Conservation (phyloP, 2,797 vertebrate species). For the Coracias cyanogaster region DNA sequence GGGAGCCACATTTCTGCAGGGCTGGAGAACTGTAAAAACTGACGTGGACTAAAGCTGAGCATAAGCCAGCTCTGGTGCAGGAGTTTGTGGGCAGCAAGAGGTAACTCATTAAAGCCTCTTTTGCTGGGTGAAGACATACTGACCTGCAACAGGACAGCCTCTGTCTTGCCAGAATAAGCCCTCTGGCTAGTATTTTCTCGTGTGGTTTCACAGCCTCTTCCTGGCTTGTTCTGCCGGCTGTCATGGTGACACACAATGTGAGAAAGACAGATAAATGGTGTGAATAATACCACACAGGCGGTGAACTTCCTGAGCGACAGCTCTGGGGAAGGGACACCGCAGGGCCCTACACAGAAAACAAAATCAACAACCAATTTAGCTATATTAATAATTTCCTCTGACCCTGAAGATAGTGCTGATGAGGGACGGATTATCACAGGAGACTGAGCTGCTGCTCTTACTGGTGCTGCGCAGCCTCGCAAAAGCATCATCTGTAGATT, state of each 20-base stretch:
- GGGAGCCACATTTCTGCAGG: neutral
- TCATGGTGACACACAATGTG: conserved; percentile 1
- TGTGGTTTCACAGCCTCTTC: conserved; percentile 9
- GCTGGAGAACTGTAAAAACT: neutral
- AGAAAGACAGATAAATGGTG: conserved; percentile 18
- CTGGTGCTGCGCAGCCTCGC: neutral
- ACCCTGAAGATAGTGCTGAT: neutral
- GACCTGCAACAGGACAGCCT: neutral
- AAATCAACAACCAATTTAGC: neutral
- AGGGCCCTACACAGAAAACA: neutral
- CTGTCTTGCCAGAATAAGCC: neutral
- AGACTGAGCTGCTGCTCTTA: neutral
- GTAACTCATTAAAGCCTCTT: neutral
- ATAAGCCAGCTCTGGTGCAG: neutral
- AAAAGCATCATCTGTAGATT: neutral
- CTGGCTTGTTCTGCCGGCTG: neutral
- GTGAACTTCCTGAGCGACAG: neutral
- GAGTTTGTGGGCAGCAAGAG: neutral
- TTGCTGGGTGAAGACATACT: no score
- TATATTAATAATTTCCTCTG: neutral
- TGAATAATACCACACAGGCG: neutral
- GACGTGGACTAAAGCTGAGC: neutral
- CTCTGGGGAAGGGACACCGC: neutral
- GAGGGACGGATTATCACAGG: neutral
- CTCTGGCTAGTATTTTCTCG: neutral